Base-by-base conservation (phyloP, 2,113 vertebrate genomes). In the Istiophorus platypterus region DNA sequence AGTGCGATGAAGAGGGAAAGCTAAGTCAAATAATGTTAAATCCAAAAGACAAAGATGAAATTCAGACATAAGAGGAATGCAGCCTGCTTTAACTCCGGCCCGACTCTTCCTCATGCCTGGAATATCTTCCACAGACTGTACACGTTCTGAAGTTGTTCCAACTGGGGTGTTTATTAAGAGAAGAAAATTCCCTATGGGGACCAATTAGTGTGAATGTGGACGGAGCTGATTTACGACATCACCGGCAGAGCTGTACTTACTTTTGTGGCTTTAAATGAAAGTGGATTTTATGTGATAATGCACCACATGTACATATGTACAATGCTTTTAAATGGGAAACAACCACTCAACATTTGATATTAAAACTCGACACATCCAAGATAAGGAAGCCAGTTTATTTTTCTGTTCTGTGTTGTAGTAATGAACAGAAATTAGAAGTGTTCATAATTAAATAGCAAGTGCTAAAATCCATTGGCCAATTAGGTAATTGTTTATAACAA, bases 1-100 rank as follows among this genome's bases (percentile, higher is more conserved):
- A 18, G 15, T 76, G 26, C 9, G 7, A 31, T 5, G 20, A 24
- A 34, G 27, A 45, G n/a, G n/a, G n/a, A n/a, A n/a, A n/a, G n/a
- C n/a, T n/a, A n/a, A n/a, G n/a, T n/a, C n/a, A n/a, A n/a, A n/a
- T n/a, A n/a, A 2, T 42, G 11, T 14, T 82, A 64, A 59, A 64
- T 27, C 34, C n/a, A 66, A 9, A 62, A 31, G 59, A 70, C 42
- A 72, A 37, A 76, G 72, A 67, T 68, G n/a, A n/a, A 56, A 58
- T 6, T 72, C 47, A 67, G 66, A 67, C 34, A 74, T 57, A 17
- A 63, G 54, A 68, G 69, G 31, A 63, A 63, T 41, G 24, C 29
- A 76, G 52, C 20, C 42, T 31, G 71, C 22, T 66, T 56, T 4
- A 31, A 18, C 71, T 31, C 26, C 52, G n/a, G 29, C 22, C 61